Conservation (phyloP, 2,888 invertebrate genomes). For the Phanerotoma sp. region DNA sequence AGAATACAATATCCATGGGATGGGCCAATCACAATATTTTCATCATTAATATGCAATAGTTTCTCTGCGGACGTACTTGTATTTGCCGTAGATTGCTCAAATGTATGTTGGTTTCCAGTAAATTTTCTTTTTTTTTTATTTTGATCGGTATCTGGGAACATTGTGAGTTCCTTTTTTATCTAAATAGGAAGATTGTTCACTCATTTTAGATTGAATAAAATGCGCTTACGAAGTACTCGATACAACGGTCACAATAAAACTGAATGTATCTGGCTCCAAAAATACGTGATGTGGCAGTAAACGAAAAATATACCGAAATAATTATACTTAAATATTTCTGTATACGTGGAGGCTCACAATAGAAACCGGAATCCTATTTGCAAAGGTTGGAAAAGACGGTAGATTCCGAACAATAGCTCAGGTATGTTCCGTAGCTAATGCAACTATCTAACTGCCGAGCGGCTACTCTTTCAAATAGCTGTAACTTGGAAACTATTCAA, state of each 20-base stretch:
- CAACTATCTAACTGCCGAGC: conserved; percentile 6
- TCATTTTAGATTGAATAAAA: neutral
- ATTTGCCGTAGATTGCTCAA: conserved; percentile 15
- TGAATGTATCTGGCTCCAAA: conserved; percentile 4
- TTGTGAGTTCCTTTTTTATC: conserved; percentile 9
- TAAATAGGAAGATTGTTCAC: neutral
- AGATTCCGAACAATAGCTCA: conserved; percentile 12
- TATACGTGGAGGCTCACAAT: conserved; percentile 2
- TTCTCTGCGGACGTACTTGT: neutral
- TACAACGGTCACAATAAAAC: conserved; percentile 6
- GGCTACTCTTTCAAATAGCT: conserved; percentile 14
- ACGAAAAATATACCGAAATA: neutral
- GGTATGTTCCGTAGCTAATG: neutral
- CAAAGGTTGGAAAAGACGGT: conserved; percentile 2
- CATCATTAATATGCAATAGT: neutral
- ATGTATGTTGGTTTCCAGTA: conserved; percentile 15
- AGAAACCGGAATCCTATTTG: conserved; percentile 15
- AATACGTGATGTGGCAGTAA: conserved; percentile 1
- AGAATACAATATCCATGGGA: conserved; percentile 17
- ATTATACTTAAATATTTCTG: conserved; percentile 4
- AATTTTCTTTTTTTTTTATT: conserved; percentile 11
- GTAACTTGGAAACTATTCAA: no score
- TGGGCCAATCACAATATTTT: conserved; percentile 11
- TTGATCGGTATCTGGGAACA: conserved; percentile 11
- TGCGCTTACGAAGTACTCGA: neutral